Base-by-base conservation (phyloP, 2,113 vertebrate species). In the Microcebus ravelobensis region DNA sequence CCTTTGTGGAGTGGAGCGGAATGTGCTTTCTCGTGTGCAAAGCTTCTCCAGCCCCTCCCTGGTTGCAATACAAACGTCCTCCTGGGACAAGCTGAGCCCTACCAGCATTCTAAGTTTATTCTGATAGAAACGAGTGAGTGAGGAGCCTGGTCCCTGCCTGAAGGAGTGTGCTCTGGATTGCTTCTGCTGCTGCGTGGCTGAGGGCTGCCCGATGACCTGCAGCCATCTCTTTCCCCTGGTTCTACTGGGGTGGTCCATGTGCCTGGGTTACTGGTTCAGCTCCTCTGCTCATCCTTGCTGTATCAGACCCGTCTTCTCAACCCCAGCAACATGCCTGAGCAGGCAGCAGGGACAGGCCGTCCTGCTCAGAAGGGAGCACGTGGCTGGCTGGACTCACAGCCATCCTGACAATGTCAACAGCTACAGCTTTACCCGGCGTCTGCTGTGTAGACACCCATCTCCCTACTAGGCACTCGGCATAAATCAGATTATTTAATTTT, bases 381-480 rank as follows among this genome's bases (percentile, higher is more conserved):
- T 59, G 48, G 63, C 81, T 92, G 48, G 31, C 76, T 92, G 48
- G 31, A 25, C 9, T 14, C 70, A 42, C 15, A 11, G 5, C 15
- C 21, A 31, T 15, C 55, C 48, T 42, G 39, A 0, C 11, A 45
- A 34, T 1, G 25, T 21, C 45, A 68, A 34, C 2, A 27, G 8
- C n/a, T 39, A 39, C 1, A 0, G 0, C 25, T 55, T 68, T 25
- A 82, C 52, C 4, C 2, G 12, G 61, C 11, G 1, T 73, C 21
- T 90, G 29, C 73, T 34, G 0, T 20, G 2, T 10, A 8, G 25
- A 31, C 2, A 6, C 12, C 71, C 8, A 0, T 52, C 48, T 15
- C 25, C 31, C 25, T 0, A 8, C 20, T 17, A 13, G 55, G 14
- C 1, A 65, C 27, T 45, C 23, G 4, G 23, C 4, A 81, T 31